Evolutionary conservation across 2,113 vertebrate genomes (phyloP).

Genomic region (pig (Sus scrofa)): T2T-Sscrofa CM000812.6:124401501-124402000

Average conservation of each 20-base stretch:
- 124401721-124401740: conserved; percentile 13
- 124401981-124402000: too few relatives aligned
- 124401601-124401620: neutral
- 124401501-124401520: conserved; percentile 37
- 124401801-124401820: neutral
- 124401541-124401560: neutral
- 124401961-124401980: too few relatives aligned
- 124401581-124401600: conserved; percentile 27
- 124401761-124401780: neutral
- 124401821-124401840: conserved; percentile 20
- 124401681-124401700: conserved; percentile 27
- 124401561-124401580: conserved; percentile 14
- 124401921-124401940: neutral
- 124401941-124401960: too few relatives aligned
- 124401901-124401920: conserved; percentile 51
- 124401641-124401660: conserved; percentile 26
- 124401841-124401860: conserved; percentile 13
- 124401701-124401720: conserved; percentile 4
- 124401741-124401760: neutral
- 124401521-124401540: conserved; percentile 11
- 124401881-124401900: neutral
- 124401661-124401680: conserved; percentile 12
- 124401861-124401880: neutral
- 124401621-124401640: conserved; percentile 32
- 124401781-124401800: conserved; percentile 28